Conservation (phyloP, 2,888 invertebrate genomes). For the Saturnia pavonia region DNA sequence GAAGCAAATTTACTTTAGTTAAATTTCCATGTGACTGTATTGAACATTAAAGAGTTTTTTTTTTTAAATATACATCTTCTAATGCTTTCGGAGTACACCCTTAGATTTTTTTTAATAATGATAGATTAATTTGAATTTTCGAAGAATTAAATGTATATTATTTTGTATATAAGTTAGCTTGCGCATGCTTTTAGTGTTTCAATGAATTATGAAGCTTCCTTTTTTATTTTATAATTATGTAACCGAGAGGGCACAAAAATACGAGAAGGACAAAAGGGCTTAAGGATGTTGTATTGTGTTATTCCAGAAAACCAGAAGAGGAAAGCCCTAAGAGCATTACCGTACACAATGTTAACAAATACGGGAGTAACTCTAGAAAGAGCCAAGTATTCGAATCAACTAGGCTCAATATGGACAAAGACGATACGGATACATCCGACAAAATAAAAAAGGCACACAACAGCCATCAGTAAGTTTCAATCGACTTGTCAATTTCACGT, state of each 20-base stretch:
- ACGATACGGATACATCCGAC: constrained; percentile 88
- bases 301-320: constrained; percentile 78
- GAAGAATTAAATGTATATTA: background rate
- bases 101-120: background rate
- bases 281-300: constrained; percentile 54
- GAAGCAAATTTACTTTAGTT: background rate
- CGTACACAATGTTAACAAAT: constrained; percentile 72
- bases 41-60: background rate
- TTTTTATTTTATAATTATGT: background rate
- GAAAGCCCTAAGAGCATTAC: constrained; percentile 72
- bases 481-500: constrained; percentile 29
- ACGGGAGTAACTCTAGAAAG: constrained; percentile 78
- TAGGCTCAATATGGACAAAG: constrained; percentile 86
- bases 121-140: background rate
- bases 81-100: background rate
- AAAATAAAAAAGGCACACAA: constrained; percentile 78
- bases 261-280: constrained; percentile 33
- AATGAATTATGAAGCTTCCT: constrained; percentile 21
- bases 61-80: background rate
- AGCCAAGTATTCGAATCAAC: constrained; percentile 87
- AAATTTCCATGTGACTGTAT: background rate
- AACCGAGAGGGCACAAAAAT: constrained; percentile 6
- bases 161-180: constrained; percentile 1
- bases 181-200: constrained; percentile 27
- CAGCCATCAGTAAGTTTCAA: constrained; percentile 70